A percentile compares a stretch with the other conserved stretches of the same genome.
phyloP scores from a whole-genome alignment of 2,888 invertebrate genomes.

The Amphipoea oculea region DNA sequence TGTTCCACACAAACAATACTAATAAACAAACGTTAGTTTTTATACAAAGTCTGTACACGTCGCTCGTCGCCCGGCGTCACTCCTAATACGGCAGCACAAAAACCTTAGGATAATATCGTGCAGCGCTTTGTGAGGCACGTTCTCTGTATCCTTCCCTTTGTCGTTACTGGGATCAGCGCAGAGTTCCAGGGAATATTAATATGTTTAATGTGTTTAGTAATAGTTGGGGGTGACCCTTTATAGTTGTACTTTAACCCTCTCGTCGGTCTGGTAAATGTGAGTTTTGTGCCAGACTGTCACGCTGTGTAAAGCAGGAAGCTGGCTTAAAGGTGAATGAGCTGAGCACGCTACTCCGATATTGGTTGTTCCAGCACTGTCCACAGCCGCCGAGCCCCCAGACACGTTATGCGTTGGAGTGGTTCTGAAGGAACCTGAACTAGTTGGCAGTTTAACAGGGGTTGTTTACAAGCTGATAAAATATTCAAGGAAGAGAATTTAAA shows the following conservation, averaged over 20 bases:
- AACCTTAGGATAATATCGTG: slow-evolving; percentile 84
- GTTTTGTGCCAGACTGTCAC: neutral
- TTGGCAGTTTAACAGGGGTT: neutral
- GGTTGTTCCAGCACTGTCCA: neutral
- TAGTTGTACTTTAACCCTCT: slow-evolving; percentile 54
- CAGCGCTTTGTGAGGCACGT: slow-evolving; percentile 87
- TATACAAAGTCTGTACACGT: slow-evolving; percentile 72
- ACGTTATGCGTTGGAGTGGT: neutral
- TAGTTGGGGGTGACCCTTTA: slow-evolving; percentile 58
- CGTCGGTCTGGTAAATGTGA: slow-evolving; percentile 12
- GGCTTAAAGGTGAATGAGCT: neutral
- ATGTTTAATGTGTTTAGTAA: slow-evolving; percentile 56
- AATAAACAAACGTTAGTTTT: slow-evolving; percentile 69
- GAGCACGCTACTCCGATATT: neutral
- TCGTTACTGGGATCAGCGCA: slow-evolving; percentile 70
- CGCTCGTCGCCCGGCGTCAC: slow-evolving; percentile 71
- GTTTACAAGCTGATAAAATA: slow-evolving; percentile 4
- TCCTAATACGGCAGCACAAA: slow-evolving; percentile 81
- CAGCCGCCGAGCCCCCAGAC: too few relatives aligned
- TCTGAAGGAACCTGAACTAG: neutral
- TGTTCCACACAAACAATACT: slow-evolving; percentile 53
- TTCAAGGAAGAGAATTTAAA: slow-evolving; percentile 1
- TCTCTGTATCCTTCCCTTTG: slow-evolving; percentile 86
- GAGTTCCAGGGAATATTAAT: slow-evolving; percentile 67
- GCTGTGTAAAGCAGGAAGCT: neutral